A percentile compares a stretch with the other conserved stretches of the same genome.
Conservation (phyloP, 2,888 invertebrate genomes). For the Tenthredo amoena region DNA sequence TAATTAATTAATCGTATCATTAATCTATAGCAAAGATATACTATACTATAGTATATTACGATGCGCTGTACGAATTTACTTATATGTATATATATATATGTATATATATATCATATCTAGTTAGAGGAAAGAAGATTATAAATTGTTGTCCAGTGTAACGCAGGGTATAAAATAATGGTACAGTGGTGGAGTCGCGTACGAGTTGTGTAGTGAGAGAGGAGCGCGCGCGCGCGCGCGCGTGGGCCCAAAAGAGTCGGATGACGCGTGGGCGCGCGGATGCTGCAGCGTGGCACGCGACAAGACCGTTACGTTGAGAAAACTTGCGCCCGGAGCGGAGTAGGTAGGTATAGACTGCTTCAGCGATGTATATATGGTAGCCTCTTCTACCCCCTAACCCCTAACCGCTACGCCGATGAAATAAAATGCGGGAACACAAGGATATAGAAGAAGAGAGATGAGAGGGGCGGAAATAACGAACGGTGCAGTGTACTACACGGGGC, state of each 20-base stretch:
- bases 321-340: constrained; percentile 64
- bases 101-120: too few relatives aligned
- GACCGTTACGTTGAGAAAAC: constrained; percentile 76
- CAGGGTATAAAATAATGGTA: not conserved
- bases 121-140: too few relatives aligned
- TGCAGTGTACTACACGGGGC: not conserved
- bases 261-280: constrained; percentile 73
- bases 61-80: too few relatives aligned
- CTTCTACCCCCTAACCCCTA: not conserved
- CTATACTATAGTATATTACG: too few relatives aligned
- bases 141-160: not conserved
- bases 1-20: too few relatives aligned
- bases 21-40: too few relatives aligned
- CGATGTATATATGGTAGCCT: not conserved
- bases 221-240: constrained; percentile 16
- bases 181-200: not conserved
- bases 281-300: constrained; percentile 76
- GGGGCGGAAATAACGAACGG: constrained; percentile 47
- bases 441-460: not conserved
- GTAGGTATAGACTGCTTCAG: not conserved
- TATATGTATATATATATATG: too few relatives aligned
- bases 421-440: not conserved
- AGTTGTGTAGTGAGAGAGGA: not conserved
- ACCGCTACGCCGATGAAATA: not conserved
- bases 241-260: constrained; percentile 37